These are phyloP conservation scores for Salvelinus alpinus DNA, from an alignment of 2,113 vertebrate genomes.

Conservation along the genomic window DNA sequence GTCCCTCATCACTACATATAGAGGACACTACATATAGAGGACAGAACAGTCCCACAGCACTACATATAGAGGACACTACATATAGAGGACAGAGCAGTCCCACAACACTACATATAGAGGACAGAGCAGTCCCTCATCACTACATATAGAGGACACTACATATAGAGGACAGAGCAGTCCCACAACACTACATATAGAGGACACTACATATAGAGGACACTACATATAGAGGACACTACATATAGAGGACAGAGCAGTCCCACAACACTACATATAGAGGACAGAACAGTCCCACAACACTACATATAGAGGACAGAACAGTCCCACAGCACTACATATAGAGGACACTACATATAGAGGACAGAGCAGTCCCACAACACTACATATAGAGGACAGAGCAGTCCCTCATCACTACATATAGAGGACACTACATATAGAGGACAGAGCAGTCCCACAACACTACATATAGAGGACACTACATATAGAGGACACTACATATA, in stretches of 20 bases:
- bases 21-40: no score
- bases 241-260: no score
- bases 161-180: slow-evolving; percentile 13
- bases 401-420: no score
- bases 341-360: neutral
- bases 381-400: slow-evolving; percentile 53
- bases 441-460: slow-evolving; percentile 14
- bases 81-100: slow-evolving; percentile 10
- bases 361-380: slow-evolving; percentile 31
- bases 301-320: no score
- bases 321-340: slow-evolving; percentile 68
- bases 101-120: slow-evolving; percentile 56
- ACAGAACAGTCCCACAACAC: no score
- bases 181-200: slow-evolving; percentile 59
- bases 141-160: no score
- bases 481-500: no score
- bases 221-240: no score
- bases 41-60: neutral
- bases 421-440: no score
- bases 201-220: no score
- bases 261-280: no score
- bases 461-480: slow-evolving; percentile 36
- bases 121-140: slow-evolving; percentile 4
- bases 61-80: no score
- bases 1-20: slow-evolving; percentile 57